Evolutionary conservation across 2,113 vertebrate species (phyloP).

Genomic region (Brienomyrus brachyistius): DNA sequence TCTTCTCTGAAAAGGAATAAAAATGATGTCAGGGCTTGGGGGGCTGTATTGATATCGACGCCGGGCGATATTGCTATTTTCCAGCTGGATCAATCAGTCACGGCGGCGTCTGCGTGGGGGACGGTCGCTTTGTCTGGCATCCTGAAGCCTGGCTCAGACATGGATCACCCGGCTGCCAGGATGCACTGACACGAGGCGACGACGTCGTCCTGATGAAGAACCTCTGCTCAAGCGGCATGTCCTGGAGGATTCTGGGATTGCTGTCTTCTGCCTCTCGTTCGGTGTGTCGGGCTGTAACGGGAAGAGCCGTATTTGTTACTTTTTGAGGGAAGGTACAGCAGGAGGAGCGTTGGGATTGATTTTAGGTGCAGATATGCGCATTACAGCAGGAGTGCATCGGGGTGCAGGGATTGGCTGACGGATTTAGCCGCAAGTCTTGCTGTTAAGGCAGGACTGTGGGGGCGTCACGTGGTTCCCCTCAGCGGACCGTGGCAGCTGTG

Average conservation of each 20-base stretch:
- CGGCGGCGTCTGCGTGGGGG: constrained; percentile 41
- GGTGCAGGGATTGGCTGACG: no score
- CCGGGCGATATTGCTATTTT: constrained; percentile 66
- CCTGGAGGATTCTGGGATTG: neutral
- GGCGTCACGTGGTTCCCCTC: neutral
- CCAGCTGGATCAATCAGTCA: constrained; percentile 63
- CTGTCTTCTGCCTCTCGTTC: neutral
- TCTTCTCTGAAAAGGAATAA: constrained; percentile 67
- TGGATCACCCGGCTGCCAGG: neutral
- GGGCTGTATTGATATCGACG: constrained; percentile 72
- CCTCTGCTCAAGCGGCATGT: neutral
- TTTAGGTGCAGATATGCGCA: constrained; percentile 10
- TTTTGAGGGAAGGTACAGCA: neutral
- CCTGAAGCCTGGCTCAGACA: constrained; percentile 8
- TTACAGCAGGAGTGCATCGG: neutral
- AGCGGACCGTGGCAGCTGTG: constrained; percentile 6
- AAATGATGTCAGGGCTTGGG: constrained; percentile 59
- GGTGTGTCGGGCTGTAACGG: neutral
- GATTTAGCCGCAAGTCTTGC: neutral
- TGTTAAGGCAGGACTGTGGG: neutral
- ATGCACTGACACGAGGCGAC: neutral
- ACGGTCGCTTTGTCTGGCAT: constrained; percentile 30
- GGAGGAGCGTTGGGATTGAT: neutral
- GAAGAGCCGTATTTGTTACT: neutral
- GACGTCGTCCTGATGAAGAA: neutral